Evolutionary conservation across 2,113 vertebrate species (phyloP).

Genomic region (Onychostoma macrolepis): DNA sequence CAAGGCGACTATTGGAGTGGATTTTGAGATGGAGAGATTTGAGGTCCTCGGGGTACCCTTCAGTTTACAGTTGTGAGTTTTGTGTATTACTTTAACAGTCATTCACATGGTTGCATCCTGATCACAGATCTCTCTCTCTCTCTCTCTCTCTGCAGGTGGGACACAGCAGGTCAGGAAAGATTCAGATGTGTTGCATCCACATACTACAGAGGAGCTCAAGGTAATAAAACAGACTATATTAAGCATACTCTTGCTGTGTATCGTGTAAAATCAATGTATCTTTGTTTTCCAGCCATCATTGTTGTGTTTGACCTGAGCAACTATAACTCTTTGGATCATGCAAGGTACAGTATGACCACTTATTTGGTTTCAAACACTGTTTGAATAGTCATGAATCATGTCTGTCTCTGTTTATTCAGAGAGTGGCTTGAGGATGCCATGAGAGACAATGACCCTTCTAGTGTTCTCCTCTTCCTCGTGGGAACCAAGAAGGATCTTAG

Average conservation of each 20-base stretch:
- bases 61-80: constrained; percentile 92
- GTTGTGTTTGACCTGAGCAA: constrained; percentile 92
- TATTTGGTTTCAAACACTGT: neutral
- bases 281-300: constrained; percentile 82
- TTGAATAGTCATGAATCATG: constrained; percentile 1
- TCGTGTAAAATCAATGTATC: neutral
- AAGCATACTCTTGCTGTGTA: neutral
- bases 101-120: neutral
- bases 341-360: constrained; percentile 74
- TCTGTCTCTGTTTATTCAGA: constrained; percentile 67
- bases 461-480: constrained; percentile 91
- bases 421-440: constrained; percentile 94
- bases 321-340: constrained; percentile 82
- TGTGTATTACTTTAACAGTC: neutral
- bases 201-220: constrained; percentile 96
- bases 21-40: constrained; percentile 98
- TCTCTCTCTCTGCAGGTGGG: constrained; percentile 81
- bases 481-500: constrained; percentile 96
- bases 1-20: constrained; percentile 96
- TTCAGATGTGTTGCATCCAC: constrained; percentile 98
- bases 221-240: constrained; percentile 66
- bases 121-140: neutral
- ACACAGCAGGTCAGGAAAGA: constrained; percentile 93
- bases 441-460: constrained; percentile 93
- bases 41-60: constrained; percentile 93